Percentiles rank a stretch among this genome's conserved stretches.
phyloP scores from a whole-genome alignment of 2,797 vertebrate genomes.

The Tapirus indicus region DNA sequence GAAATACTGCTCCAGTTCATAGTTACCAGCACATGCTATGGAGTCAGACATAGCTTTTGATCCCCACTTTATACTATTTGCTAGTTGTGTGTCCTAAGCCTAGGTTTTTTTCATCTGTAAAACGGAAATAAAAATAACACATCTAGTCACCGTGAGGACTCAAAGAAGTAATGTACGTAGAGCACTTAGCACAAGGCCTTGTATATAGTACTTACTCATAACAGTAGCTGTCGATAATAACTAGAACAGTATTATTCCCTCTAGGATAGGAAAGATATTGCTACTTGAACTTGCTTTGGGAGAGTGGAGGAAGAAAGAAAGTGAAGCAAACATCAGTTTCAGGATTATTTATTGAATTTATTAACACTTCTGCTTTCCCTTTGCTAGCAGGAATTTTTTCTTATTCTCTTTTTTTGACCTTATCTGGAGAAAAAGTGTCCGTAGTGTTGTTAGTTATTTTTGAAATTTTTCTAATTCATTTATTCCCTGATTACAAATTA shows the following conservation, averaged over 20 bases:
- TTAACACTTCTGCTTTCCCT: constrained; percentile 41
- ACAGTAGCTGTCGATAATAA: background rate
- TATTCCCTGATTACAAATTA: constrained; percentile 46
- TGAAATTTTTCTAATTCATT: constrained; percentile 46
- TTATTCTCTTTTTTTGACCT: background rate
- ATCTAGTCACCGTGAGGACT: background rate
- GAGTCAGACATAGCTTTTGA: background rate
- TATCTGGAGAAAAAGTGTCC: constrained; percentile 24
- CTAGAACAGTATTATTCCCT: background rate
- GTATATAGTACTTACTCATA: background rate
- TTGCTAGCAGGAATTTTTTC: background rate
- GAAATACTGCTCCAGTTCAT: background rate
- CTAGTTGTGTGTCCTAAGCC: background rate
- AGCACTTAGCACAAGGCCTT: constrained; percentile 31
- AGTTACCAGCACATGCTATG: background rate
- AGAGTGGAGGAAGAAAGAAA: constrained; percentile 54
- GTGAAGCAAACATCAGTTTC: constrained; percentile 42
- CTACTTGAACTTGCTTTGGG: background rate
- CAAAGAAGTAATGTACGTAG: background rate
- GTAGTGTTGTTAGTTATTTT: constrained; percentile 46
- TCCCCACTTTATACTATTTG: background rate
- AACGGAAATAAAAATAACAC: constrained; percentile 40
- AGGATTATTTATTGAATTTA: constrained; percentile 49
- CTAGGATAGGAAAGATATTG: background rate
- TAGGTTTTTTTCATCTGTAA: constrained; percentile 9